These are phyloP conservation scores for Muscina levida DNA, from an alignment of 2,888 invertebrate species.

Conservation along the genomic window DNA sequence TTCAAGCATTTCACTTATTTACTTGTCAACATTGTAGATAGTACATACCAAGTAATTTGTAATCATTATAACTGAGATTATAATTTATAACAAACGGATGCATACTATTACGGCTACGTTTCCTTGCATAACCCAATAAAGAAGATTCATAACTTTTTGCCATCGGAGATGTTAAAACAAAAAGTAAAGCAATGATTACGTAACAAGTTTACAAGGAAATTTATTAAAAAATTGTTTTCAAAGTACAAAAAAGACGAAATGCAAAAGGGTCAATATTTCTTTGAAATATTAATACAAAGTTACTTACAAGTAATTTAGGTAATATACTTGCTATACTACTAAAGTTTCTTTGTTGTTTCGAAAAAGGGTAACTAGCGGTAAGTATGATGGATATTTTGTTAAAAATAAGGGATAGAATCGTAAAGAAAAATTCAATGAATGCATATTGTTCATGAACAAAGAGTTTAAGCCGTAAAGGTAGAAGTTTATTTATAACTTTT, in stretches of 20 bases:
- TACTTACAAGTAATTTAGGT: constrained; percentile 44
- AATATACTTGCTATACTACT: constrained; percentile 31
- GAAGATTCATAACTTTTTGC: constrained; percentile 14
- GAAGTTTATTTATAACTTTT: no score
- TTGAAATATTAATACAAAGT: constrained; percentile 30
- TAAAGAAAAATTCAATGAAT: no score
- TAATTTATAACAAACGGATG: constrained; percentile 60
- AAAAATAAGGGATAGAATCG: no score
- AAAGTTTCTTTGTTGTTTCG: no score
- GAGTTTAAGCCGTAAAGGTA: no score
- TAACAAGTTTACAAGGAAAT: constrained; percentile 42
- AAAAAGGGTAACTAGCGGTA: no score
- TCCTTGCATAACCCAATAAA: no score
- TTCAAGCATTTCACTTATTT: no score
- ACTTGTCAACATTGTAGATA: not conserved
- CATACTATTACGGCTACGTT: no score
- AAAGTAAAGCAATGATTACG: constrained; percentile 42
- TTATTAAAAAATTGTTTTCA: constrained; percentile 48
- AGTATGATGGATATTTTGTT: no score
- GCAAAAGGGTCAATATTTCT: constrained; percentile 53
- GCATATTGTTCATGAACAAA: no score
- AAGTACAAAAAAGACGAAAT: constrained; percentile 10
- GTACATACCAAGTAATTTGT: constrained; percentile 35
- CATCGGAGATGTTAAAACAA: constrained; percentile 34
- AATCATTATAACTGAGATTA: constrained; percentile 56